These are phyloP conservation scores for Actenoides lindsayi DNA, from an alignment of 2,113 vertebrate species.

Conservation along the genomic window DNA sequence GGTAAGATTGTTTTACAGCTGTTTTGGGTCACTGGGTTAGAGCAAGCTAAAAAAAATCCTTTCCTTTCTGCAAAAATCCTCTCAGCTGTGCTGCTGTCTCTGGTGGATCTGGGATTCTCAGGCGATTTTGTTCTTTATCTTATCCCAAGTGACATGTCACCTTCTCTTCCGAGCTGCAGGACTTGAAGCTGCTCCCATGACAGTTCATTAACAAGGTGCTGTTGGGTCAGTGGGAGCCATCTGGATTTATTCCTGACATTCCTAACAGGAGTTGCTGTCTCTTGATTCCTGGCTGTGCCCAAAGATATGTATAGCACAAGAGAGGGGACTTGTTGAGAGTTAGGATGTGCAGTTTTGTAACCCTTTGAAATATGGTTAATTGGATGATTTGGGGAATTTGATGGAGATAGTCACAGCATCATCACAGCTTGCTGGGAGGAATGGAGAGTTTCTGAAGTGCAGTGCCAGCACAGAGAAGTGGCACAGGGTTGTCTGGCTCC, in stretches of 20 bases:
- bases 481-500: not conserved
- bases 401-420: too few relatives aligned
- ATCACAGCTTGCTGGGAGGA: too few relatives aligned
- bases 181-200: not conserved
- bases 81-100: not conserved
- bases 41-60: too few relatives aligned
- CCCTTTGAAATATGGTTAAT: not conserved
- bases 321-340: not conserved
- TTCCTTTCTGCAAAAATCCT: not conserved
- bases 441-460: not conserved
- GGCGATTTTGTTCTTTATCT: not conserved
- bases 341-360: not conserved
- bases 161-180: not conserved
- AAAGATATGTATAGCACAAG: too few relatives aligned
- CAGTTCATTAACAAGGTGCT: not conserved
- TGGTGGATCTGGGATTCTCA: not conserved
- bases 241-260: too few relatives aligned
- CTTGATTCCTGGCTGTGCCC: too few relatives aligned
- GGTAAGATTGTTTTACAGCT: not conserved
- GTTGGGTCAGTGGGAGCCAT: not conserved
- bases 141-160: fast-evolving
- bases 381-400: not conserved
- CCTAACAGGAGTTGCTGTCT: too few relatives aligned
- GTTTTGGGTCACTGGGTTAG: not conserved
- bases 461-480: not conserved